Conservation (phyloP, 2,113 vertebrate genomes). For the Urocynchramus pylzowi region DNA sequence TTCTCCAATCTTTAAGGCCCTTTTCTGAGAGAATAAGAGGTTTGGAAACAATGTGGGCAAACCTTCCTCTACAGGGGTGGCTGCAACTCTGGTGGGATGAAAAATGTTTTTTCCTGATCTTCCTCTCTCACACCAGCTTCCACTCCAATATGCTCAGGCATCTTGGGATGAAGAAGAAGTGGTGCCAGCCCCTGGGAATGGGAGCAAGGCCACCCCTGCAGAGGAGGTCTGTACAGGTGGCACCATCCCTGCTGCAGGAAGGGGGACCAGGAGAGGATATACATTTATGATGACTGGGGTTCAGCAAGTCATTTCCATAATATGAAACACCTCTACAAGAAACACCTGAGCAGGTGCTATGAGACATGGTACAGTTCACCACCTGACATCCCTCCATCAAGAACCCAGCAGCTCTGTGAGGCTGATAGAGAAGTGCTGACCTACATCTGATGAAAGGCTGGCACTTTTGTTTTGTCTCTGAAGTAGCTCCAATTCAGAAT, state of each 20-base stretch:
- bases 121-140: not conserved
- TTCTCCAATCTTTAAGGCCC: not conserved
- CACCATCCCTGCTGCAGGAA: not conserved
- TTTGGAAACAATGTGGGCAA: not conserved
- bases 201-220: not conserved
- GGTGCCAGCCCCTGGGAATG: not conserved
- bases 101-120: not conserved
- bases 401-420: not conserved
- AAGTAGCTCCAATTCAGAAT: not conserved
- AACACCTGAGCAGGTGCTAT: not conserved
- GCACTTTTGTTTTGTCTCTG: not conserved
- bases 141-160: not conserved
- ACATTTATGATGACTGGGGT: not conserved
- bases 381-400: not conserved
- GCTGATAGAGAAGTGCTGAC: not conserved
- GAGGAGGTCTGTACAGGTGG: not conserved
- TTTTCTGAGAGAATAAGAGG: not conserved
- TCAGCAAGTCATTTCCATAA: not conserved
- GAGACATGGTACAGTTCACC: not conserved
- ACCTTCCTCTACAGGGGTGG: not conserved
- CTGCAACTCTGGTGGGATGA: not conserved
- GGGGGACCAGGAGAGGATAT: not conserved
- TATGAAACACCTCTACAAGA: not conserved
- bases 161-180: not conserved
- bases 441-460: not conserved